phyloP scores from a whole-genome alignment of 2,797 vertebrate species.

The Myiotriccus ornatus region DNA sequence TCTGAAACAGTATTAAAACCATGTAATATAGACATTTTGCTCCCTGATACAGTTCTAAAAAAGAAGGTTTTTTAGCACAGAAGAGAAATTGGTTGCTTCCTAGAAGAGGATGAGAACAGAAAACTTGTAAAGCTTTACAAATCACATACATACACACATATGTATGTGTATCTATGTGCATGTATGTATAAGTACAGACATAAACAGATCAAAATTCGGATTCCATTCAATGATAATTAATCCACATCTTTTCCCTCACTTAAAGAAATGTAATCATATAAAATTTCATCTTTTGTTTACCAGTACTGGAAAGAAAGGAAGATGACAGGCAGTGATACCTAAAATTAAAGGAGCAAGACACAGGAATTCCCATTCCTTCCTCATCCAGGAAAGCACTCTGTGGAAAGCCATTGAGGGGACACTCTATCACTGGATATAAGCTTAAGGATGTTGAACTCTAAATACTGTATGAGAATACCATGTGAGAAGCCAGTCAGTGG shows the following conservation, averaged over 20 bases:
- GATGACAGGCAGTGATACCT: not conserved
- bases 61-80: not conserved
- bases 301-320: not conserved
- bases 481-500: not conserved
- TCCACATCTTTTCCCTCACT: not conserved
- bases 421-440: not conserved
- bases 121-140: not conserved
- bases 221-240: not conserved
- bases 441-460: not conserved
- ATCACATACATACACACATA: not conserved
- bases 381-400: not conserved
- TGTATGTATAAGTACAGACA: not conserved
- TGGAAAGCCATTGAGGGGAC: not conserved
- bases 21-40: not conserved
- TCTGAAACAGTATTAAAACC: not conserved
- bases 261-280: not conserved
- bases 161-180: not conserved
- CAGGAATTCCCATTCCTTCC: not conserved
- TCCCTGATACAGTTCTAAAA: not conserved
- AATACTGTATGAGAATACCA: not conserved
- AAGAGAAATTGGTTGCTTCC: not conserved
- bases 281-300: not conserved
- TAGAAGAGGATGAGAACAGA: not conserved
- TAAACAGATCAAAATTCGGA: not conserved
- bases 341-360: not conserved